phyloP scores from a whole-genome alignment of 1,140 invertebrate genomes.

The Drosophila repleta region DNA sequence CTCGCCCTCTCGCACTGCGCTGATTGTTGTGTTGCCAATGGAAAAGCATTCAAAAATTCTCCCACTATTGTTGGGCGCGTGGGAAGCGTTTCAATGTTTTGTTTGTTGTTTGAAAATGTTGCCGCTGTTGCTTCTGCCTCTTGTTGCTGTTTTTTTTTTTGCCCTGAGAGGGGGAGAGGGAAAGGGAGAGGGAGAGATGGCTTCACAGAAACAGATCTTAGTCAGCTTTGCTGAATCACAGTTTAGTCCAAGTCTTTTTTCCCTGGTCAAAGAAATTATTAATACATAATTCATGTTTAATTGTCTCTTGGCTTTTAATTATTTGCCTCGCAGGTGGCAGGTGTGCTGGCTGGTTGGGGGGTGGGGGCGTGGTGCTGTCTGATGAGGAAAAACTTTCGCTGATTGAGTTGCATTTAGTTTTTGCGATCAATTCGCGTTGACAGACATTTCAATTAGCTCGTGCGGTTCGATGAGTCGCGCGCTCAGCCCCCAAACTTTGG shows the following conservation, averaged over 20 bases:
- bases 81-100: constrained; percentile 79
- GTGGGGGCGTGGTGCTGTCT: neutral
- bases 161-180: no score
- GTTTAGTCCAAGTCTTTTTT: constrained; percentile 24
- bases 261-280: constrained; percentile 63
- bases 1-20: neutral
- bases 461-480: constrained; percentile 7
- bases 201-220: neutral
- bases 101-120: constrained; percentile 68
- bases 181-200: neutral
- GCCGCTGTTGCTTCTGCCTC: constrained; percentile 38
- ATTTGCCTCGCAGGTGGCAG: constrained; percentile 17
- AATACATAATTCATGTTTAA: constrained; percentile 81
- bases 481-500: no score
- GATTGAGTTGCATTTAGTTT: constrained; percentile 81
- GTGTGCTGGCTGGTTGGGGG: neutral
- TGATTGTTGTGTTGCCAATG: constrained; percentile 69
- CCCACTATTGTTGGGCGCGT: constrained; percentile 73
- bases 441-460: constrained; percentile 78
- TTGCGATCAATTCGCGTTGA: constrained; percentile 51
- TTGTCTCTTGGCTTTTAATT: constrained; percentile 54
- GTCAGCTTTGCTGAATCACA: constrained; percentile 20
- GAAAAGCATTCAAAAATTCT: constrained; percentile 77
- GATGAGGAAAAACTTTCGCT: constrained; percentile 68
- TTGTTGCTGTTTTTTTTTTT: constrained; percentile 20